Base-by-base conservation (phyloP, 2,113 vertebrate genomes). In the Gasterosteus nipponicus region DNA sequence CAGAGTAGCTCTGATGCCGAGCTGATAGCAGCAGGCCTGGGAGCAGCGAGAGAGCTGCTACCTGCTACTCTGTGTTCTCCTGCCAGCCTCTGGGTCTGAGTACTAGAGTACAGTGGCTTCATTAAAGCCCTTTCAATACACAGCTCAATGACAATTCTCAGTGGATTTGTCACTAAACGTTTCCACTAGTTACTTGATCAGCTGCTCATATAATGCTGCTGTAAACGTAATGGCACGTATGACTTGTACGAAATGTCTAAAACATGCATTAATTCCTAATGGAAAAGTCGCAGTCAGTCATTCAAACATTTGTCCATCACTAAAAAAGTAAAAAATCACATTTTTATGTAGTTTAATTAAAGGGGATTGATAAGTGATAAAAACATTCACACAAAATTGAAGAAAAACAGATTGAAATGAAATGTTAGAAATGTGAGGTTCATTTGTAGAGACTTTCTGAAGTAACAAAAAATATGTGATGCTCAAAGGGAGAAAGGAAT, bases 381-480 rank as follows among this genome's bases (percentile, higher is more conserved):
- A 65, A 7, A 60, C 33, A 26, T 38, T 39, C 60, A 62, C 56
- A 59, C 18, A 53, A 51, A 38, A 56, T 18, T 46, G 14, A 47
- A 1, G 19, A 57, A 42, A 65, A 57, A 38, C 33, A 60, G 54
- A 53, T 4, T n/a, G 69, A 2, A 18, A 38, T 26, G 22, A 26
- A 26, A 26, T 26, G 22, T 26, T 26, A 26, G 22, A 26, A 26
- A 26, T 26, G 22, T 26, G 22, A 38, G 16, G 12, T 56, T 49
- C 1, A 39, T 61, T 51, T 29, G 19, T 39, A 16, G 18, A 47
- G 33, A 42, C 38, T 61, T 70, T 42, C 14, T 56, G 4, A 49
- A 26, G 9, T 15, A 39, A 74, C 29, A 56, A 44, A 76, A 75
- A 62, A 66, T 33, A 53, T 31, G 59, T 59, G 35, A 70, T 69